Conservation (phyloP, 2,888 invertebrate species). For the Oeneis ivallda region DNA sequence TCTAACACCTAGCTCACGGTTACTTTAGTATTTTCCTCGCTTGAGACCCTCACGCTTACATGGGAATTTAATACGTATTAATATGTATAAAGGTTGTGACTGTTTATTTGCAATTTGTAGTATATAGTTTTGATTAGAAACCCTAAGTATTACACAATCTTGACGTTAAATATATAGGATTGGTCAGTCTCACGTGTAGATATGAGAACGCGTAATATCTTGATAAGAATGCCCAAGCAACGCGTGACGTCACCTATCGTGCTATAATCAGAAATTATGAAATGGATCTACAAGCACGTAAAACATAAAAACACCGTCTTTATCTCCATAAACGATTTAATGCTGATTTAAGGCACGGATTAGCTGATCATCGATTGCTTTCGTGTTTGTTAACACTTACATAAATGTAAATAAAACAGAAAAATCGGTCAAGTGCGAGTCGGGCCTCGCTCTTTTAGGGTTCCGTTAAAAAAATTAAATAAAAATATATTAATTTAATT, state of each 20-base stretch:
- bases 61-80: no score
- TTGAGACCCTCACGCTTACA: no score
- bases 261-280: constrained; percentile 11
- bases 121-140: not conserved
- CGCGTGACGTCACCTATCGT: constrained; percentile 19
- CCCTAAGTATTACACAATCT: not conserved
- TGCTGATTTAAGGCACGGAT: constrained; percentile 34
- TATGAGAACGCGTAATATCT: constrained; percentile 6
- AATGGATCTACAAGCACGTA: constrained; percentile 12
- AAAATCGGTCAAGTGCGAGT: no score
- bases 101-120: not conserved
- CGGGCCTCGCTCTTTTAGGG: no score
- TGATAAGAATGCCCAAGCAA: constrained; percentile 17
- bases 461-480: no score
- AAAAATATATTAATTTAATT: no score
- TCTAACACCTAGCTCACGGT: no score
- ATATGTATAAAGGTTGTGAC: no score
- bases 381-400: not conserved
- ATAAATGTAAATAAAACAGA: no score
- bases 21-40: no score
- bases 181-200: constrained; percentile 15
- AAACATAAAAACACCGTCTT: constrained; percentile 18
- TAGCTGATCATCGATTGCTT: constrained; percentile 21
- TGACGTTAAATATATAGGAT: constrained; percentile 8
- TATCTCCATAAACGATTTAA: constrained; percentile 30